Conservation (phyloP, 2,113 vertebrate genomes). For the Dromaius novaehollandiae region DNA sequence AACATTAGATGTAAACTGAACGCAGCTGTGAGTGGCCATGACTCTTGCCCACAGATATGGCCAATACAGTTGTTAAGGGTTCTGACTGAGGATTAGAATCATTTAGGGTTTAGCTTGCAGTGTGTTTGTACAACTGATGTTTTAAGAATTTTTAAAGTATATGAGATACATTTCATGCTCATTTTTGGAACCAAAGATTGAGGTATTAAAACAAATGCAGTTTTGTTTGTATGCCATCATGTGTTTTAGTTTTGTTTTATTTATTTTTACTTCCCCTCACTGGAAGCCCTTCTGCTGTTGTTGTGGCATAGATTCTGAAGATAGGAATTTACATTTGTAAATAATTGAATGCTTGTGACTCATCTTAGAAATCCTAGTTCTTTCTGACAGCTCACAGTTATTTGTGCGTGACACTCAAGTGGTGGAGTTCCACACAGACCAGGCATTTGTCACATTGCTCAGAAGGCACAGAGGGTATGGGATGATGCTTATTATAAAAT, state of each 20-base stretch:
- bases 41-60: not conserved
- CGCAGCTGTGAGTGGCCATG: rapidly evolving
- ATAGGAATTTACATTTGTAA: not conserved
- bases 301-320: not conserved
- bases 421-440: not conserved
- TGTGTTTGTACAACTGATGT: not conserved
- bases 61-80: not conserved
- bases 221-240: not conserved
- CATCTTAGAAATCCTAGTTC: not conserved
- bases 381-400: not conserved
- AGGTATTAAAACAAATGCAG: not conserved
- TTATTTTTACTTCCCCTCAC: not conserved
- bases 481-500: not conserved
- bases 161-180: not conserved
- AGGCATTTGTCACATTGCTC: not conserved
- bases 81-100: not conserved
- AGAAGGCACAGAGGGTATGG: not conserved
- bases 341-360: not conserved
- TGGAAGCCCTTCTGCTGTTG: not conserved
- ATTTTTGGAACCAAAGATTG: not conserved
- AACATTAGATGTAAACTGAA: not conserved
- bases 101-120: not conserved
- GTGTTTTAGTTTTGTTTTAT: not conserved
- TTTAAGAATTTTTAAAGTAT: not conserved
- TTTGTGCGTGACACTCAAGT: not conserved